Evolutionary conservation across 35 echinoderm and acorn worm species (phyloP).

Genomic region (Eucidaris tribuloides): DNA sequence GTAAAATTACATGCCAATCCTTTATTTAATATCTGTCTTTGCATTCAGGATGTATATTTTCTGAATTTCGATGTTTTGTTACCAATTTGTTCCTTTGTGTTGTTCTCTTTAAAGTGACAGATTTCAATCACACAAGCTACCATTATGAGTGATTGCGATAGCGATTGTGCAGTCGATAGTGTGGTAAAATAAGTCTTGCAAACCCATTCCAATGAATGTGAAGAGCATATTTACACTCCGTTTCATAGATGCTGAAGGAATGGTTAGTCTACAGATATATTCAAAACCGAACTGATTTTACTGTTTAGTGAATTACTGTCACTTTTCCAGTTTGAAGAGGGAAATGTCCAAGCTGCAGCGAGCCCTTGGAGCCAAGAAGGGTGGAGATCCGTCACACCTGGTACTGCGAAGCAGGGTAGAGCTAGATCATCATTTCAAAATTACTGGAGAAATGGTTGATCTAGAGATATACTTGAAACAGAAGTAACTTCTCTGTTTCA

Average conservation of each 20-base stretch:
- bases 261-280: no score
- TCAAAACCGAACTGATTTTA: neutral
- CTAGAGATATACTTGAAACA: conserved; percentile 8
- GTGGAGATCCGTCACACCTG: neutral
- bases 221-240: neutral
- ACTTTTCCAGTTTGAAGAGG: neutral
- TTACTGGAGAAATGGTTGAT: neutral
- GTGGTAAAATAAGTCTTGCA: neutral
- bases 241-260: neutral
- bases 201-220: neutral
- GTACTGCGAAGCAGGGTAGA: neutral
- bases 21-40: no score
- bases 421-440: conserved; percentile 8
- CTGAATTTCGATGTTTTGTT: no score
- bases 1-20: no score
- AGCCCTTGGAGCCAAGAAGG: conserved; percentile 13
- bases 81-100: no score
- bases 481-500: neutral
- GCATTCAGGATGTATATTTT: no score
- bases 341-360: conserved; percentile 17
- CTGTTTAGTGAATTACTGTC: neutral
- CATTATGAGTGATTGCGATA: neutral
- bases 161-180: neutral
- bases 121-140: no score
- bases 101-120: no score